Conservation (phyloP, 2,113 vertebrate genomes). For the Nycticorax nycticorax region DNA sequence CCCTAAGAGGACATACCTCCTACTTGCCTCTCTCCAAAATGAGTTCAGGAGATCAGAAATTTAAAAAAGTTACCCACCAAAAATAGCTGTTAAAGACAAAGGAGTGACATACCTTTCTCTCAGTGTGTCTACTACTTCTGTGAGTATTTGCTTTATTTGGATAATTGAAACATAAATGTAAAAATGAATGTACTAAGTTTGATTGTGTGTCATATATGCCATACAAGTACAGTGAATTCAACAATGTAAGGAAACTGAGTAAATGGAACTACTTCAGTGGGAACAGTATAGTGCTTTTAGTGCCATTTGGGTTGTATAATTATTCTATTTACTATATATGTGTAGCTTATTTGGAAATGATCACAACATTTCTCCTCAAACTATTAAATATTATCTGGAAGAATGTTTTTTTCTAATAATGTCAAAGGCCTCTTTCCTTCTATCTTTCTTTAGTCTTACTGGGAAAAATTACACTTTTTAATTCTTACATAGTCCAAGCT, state of each 20-base stretch:
- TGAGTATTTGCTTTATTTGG: background rate
- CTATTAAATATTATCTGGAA: background rate
- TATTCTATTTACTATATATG: background rate
- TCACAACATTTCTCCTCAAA: background rate
- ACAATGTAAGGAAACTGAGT: background rate
- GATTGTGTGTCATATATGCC: background rate
- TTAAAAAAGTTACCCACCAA: background rate
- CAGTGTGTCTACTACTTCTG: background rate
- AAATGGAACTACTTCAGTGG: background rate
- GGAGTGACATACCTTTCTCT: background rate
- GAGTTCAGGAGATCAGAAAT: background rate
- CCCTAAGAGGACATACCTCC: background rate
- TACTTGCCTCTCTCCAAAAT: background rate
- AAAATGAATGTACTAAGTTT: background rate
- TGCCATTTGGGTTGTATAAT: background rate
- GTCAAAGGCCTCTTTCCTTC: background rate
- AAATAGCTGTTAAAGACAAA: background rate
- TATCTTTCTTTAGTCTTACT: background rate
- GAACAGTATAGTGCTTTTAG: background rate
- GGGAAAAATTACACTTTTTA: background rate
- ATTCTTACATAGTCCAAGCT: background rate
- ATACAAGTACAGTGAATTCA: background rate
- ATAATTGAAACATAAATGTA: background rate
- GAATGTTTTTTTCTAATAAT: background rate
- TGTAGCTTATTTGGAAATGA: background rate